phyloP scores from a whole-genome alignment of 2,888 invertebrate species.

The Amphiduros pacificus region DNA sequence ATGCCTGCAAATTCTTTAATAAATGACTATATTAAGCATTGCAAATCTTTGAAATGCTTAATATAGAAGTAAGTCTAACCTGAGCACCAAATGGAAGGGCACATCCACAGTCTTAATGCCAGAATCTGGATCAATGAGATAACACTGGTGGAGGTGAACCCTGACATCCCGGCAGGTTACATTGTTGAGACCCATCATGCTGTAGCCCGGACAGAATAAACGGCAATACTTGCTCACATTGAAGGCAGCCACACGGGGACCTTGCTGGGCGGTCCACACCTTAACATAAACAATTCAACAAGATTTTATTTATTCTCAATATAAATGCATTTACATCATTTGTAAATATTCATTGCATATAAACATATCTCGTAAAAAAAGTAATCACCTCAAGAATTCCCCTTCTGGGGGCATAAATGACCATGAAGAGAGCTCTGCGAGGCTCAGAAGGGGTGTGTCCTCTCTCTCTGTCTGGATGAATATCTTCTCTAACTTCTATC shows the following conservation, averaged over 20 bases:
- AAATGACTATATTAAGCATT: no score
- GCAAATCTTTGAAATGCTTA: no score
- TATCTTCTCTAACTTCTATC: slow-evolving; percentile 75
- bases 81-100: slow-evolving; percentile 87
- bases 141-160: slow-evolving; percentile 63
- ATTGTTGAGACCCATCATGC: slow-evolving; percentile 74
- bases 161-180: slow-evolving; percentile 50
- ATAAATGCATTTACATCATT: no score
- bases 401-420: slow-evolving; percentile 89
- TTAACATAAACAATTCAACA: slow-evolving; percentile 30
- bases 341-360: no score
- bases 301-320: no score
- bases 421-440: slow-evolving; percentile 71
- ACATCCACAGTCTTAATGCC: slow-evolving; percentile 79
- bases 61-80: no score
- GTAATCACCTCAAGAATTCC: slow-evolving; percentile 79
- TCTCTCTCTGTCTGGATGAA: slow-evolving; percentile 27
- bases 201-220: slow-evolving; percentile 75
- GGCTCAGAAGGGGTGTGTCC: background rate
- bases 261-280: slow-evolving; percentile 86
- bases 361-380: no score
- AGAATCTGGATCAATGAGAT: slow-evolving; percentile 82
- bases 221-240: slow-evolving; percentile 79
- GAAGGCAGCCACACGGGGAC: slow-evolving; percentile 87
- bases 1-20: no score